These are phyloP conservation scores for Crambe crambe DNA, from an alignment of 37 sponge, comb jelly and placozoan genomes.

Conservation along the genomic window DNA sequence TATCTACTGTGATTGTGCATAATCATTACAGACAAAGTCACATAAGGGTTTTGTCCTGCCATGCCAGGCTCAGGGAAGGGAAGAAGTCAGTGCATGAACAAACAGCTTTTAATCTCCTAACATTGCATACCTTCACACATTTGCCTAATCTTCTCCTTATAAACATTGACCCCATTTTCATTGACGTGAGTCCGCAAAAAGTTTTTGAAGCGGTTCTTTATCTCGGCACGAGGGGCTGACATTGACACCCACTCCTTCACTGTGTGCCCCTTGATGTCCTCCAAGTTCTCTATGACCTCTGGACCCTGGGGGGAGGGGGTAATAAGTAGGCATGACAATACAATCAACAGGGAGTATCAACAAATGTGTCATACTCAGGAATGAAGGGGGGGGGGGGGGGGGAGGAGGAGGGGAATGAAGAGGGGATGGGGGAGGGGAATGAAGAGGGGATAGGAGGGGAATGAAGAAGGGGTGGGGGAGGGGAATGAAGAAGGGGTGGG, in stretches of 20 bases:
- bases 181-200: slow-evolving; percentile 87
- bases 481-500: neutral
- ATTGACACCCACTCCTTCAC: slow-evolving; percentile 99
- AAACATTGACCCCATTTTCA: slow-evolving; percentile 83
- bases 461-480: no score
- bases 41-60: no score
- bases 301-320: no score
- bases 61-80: no score
- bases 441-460: no score
- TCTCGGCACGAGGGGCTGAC: slow-evolving; percentile 92
- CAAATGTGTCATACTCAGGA: neutral
- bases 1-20: no score
- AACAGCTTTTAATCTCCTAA: no score
- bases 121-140: slow-evolving; percentile 90
- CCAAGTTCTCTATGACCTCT: slow-evolving; percentile 94
- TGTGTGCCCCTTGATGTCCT: slow-evolving; percentile 95
- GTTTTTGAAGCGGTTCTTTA: slow-evolving; percentile 94
- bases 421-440: no score
- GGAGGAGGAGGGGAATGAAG: no score
- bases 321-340: neutral
- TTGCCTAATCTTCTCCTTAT: slow-evolving; percentile 92
- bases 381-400: neutral
- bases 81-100: no score
- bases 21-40: no score
- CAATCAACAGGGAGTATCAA: neutral